phyloP scores from a whole-genome alignment of 1,140 invertebrate species.

The Batillaria attramentaria region DNA sequence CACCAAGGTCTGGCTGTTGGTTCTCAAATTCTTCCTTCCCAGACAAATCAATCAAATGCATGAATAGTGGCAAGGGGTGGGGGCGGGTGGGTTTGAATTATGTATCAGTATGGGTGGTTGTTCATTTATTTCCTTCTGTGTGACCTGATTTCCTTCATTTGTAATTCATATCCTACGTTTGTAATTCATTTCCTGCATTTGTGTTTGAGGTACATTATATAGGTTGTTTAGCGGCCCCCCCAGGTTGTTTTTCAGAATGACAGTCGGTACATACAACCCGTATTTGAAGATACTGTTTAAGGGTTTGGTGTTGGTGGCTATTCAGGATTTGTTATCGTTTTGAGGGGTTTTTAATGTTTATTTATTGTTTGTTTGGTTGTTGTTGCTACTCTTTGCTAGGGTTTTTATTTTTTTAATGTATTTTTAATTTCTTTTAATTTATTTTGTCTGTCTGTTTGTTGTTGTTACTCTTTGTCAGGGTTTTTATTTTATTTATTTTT shows the following conservation, averaged over 20 bases:
- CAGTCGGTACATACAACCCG: neutral
- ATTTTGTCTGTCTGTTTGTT: neutral
- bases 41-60: too few species aligned
- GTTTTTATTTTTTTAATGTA: neutral
- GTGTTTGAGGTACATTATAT: too few species aligned
- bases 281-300: neutral
- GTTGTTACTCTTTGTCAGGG: neutral
- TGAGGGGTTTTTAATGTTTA: neutral
- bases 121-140: neutral
- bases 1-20: too few species aligned
- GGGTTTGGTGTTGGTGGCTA: neutral
- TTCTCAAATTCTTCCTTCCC: too few species aligned
- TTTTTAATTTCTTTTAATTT: neutral
- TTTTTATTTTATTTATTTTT: neutral
- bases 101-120: neutral
- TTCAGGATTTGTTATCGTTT: neutral
- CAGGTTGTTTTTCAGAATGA: too few species aligned
- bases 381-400: neutral
- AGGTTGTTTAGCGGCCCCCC: too few species aligned
- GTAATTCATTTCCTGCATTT: neutral
- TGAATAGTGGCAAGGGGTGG: neutral
- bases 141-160: neutral
- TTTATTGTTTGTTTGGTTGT: neutral
- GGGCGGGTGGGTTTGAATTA: neutral
- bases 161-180: neutral